A percentile compares a stretch with the other conserved stretches of the same genome.
phyloP scores from a whole-genome alignment of 1,140 invertebrate genomes.

The Hylyphantes graminicola region DNA sequence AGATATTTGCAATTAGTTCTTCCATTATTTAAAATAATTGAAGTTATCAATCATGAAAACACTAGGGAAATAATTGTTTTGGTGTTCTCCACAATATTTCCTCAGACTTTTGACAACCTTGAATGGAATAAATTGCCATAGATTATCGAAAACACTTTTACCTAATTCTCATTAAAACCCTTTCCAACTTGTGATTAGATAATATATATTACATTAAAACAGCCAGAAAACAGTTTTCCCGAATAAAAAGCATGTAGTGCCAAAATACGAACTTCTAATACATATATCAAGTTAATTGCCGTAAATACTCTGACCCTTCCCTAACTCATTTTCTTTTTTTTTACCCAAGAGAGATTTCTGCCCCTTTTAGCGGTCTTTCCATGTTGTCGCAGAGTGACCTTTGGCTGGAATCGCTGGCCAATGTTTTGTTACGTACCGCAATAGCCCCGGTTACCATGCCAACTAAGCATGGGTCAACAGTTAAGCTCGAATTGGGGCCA shows the following conservation, averaged over 20 bases:
- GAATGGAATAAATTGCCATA: too few relatives aligned
- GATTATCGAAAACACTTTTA: too few relatives aligned
- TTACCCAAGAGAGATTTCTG: background rate
- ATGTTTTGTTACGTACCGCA: conserved; percentile 51
- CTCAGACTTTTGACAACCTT: too few relatives aligned
- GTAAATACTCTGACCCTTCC: conserved; percentile 41
- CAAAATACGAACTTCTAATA: conserved; percentile 20
- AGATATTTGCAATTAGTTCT: too few relatives aligned
- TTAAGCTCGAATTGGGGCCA: conserved; percentile 59
- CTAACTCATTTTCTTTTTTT: conserved; percentile 27
- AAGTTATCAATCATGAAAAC: too few relatives aligned
- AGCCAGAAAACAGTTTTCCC: background rate
- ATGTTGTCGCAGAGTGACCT: conserved; percentile 46
- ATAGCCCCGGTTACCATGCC: conserved; percentile 34
- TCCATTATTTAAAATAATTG: too few relatives aligned
- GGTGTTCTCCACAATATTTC: too few relatives aligned
- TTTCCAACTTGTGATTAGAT: too few relatives aligned
- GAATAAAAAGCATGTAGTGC: conserved; percentile 3
- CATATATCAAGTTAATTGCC: conserved; percentile 48
- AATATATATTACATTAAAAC: too few relatives aligned
- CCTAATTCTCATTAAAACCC: too few relatives aligned
- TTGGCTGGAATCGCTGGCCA: conserved; percentile 44
- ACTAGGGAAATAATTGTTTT: too few relatives aligned
- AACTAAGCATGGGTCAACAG: conserved; percentile 53
- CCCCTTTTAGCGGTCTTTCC: conserved; percentile 32